Percentiles rank a stretch among this genome's conserved stretches.
Evolutionary conservation across 1,140 invertebrate species (phyloP).

Genomic region (Drosophila rufa): DNA sequence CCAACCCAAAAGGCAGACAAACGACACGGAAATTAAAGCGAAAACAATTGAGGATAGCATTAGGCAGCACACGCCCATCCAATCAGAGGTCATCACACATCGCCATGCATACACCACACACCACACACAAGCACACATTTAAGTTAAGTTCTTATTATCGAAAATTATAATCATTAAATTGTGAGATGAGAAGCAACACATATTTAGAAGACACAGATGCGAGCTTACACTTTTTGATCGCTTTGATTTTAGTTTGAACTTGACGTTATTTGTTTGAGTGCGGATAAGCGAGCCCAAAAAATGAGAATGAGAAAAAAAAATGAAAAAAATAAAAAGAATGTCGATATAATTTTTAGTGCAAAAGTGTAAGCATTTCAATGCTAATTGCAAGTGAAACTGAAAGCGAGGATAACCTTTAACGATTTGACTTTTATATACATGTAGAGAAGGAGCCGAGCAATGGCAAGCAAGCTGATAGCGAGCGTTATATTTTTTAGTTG

Average conservation of each 20-base stretch:
- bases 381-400: conserved; percentile 60
- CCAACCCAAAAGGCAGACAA: conserved; percentile 27
- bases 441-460: conserved; percentile 28
- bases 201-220: not conserved
- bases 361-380: conserved; percentile 41
- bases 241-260: conserved; percentile 48
- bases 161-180: conserved; percentile 38
- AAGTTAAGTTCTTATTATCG: conserved; percentile 42
- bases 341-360: conserved; percentile 82
- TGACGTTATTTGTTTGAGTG: conserved; percentile 32
- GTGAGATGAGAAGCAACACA: conserved; percentile 22
- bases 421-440: conserved; percentile 66
- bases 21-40: conserved; percentile 42
- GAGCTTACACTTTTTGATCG: conserved; percentile 18
- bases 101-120: conserved; percentile 34
- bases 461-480: conserved; percentile 28
- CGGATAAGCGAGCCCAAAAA: conserved; percentile 22
- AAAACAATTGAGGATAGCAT: conserved; percentile 66
- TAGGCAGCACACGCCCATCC: conserved; percentile 31
- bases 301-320: conserved; percentile 16
- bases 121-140: conserved; percentile 32
- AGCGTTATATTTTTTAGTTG: conserved; percentile 65
- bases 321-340: conserved; percentile 60
- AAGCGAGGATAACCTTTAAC: conserved; percentile 56
- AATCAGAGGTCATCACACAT: conserved; percentile 35